phyloP scores from a whole-genome alignment of 1,140 invertebrate genomes.

The Brachionus rubens region DNA sequence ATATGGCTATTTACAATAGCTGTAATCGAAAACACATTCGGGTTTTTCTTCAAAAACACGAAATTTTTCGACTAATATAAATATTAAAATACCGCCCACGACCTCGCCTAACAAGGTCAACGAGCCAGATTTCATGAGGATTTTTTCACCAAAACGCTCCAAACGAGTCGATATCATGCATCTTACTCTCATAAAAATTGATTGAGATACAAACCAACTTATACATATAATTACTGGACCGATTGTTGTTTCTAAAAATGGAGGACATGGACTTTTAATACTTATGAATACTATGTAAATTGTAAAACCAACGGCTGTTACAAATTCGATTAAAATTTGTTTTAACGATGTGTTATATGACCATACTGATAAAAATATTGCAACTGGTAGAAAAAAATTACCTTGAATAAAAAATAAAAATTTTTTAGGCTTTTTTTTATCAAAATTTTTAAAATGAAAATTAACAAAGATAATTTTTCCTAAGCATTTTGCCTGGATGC shows the following conservation, averaged over 20 bases:
- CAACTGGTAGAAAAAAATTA: conserved; percentile 24
- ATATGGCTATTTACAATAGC: no score
- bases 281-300: conserved; percentile 25
- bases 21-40: conserved; percentile 31
- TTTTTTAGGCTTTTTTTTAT: not conserved
- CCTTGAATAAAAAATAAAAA: not conserved
- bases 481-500: no score
- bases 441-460: not conserved
- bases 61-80: conserved; percentile 38
- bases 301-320: not conserved
- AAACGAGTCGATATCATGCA: conserved; percentile 27
- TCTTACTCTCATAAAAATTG: conserved; percentile 35
- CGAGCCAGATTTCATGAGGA: conserved; percentile 16
- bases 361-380: conserved; percentile 44
- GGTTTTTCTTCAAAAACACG: conserved; percentile 32
- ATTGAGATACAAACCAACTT: conserved; percentile 12
- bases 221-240: not conserved
- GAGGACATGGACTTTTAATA: conserved; percentile 35
- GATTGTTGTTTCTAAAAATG: not conserved
- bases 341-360: conserved; percentile 27
- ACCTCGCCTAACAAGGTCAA: conserved; percentile 34
- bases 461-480: no score
- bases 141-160: conserved; percentile 43
- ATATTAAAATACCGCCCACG: conserved; percentile 28
- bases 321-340: conserved; percentile 11